phyloP scores from a whole-genome alignment of 2,888 invertebrate species.

The Hyles lineata region DNA sequence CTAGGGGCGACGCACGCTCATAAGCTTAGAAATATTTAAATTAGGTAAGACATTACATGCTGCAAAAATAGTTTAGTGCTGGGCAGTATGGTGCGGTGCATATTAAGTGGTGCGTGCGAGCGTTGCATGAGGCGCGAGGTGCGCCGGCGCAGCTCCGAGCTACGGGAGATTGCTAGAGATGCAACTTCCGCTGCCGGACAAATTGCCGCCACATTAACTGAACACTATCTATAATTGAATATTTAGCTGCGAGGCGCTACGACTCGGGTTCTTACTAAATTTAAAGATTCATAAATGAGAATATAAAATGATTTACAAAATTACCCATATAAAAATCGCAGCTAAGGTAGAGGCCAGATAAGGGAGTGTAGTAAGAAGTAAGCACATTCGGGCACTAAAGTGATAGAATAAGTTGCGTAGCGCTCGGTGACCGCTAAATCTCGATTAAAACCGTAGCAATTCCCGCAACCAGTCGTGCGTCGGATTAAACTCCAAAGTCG shows the following conservation, averaged over 20 bases:
- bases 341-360: background rate
- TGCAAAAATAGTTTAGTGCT: slow-evolving; percentile 16
- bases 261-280: background rate
- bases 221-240: slow-evolving; percentile 64
- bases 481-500: slow-evolving; percentile 81
- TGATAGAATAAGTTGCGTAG: slow-evolving; percentile 48
- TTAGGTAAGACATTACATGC: slow-evolving; percentile 25
- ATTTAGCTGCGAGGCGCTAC: slow-evolving; percentile 33
- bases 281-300: background rate
- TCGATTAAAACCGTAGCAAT: slow-evolving; percentile 77
- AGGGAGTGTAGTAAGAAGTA: background rate
- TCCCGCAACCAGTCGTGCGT: slow-evolving; percentile 79
- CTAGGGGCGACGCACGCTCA: background rate
- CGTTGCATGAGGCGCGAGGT: slow-evolving; percentile 30
- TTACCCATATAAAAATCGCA: background rate
- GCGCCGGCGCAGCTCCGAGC: slow-evolving; percentile 47
- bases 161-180: slow-evolving; percentile 65
- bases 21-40: slow-evolving; percentile 32
- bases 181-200: slow-evolving; percentile 71
- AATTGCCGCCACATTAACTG: slow-evolving; percentile 58
- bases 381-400: background rate
- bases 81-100: background rate
- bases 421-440: slow-evolving; percentile 70
- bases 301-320: background rate
- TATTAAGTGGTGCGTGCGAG: slow-evolving; percentile 43